phyloP scores from a whole-genome alignment of 2,113 vertebrate genomes.

The Xerus inauris region DNA sequence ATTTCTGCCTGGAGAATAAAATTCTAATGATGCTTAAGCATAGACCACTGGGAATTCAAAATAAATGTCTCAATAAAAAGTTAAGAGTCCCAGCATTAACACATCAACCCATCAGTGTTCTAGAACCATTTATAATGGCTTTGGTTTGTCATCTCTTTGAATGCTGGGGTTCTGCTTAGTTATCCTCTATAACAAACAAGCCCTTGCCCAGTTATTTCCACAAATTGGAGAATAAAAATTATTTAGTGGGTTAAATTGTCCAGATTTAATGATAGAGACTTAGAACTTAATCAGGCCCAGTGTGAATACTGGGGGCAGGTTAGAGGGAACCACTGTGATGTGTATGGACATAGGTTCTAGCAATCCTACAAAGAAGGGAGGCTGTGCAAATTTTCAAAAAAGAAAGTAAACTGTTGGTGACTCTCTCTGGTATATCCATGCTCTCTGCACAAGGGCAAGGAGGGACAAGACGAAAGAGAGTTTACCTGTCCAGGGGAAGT shows the following conservation, averaged over 20 bases:
- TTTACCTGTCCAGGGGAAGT: background rate
- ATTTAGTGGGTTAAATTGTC: background rate
- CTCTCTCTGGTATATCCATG: background rate
- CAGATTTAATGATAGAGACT: background rate
- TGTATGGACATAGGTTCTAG: background rate
- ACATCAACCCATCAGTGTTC: background rate
- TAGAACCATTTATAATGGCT: background rate
- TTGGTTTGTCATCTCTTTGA: background rate
- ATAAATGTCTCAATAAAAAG: background rate
- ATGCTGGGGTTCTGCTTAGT: background rate
- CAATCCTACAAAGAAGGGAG: background rate
- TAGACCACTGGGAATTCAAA: background rate
- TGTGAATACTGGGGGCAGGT: accelerated
- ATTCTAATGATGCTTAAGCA: background rate
- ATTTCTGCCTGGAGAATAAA: background rate
- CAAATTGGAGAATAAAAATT: background rate
- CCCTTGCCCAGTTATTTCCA: background rate
- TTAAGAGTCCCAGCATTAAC: background rate
- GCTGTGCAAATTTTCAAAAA: background rate
- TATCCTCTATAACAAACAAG: background rate
- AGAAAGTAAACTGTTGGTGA: background rate
- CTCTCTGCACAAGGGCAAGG: background rate
- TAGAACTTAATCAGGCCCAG: background rate
- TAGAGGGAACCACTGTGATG: background rate
- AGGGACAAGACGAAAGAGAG: background rate